Conservation (phyloP, 2,888 invertebrate species). For the Amiota mariae region DNA sequence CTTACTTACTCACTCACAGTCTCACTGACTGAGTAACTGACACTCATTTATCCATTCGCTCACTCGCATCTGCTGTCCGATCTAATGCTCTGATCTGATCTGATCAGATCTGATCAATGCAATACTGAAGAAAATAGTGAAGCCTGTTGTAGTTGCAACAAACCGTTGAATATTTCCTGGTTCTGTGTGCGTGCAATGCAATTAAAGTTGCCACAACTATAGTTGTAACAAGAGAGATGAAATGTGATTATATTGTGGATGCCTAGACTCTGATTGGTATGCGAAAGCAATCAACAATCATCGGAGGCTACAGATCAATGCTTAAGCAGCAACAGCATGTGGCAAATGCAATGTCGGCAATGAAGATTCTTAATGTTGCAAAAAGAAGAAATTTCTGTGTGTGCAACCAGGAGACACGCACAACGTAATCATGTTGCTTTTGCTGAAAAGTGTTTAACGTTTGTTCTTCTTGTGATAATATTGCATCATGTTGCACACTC, state of each 20-base stretch:
- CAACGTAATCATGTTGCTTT: neutral
- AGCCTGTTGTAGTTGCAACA: slow-evolving; percentile 16
- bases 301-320: neutral
- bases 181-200: slow-evolving; percentile 9
- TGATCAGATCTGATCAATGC: too few species aligned
- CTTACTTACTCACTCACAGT: neutral
- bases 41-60: neutral
- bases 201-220: slow-evolving; percentile 11
- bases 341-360: too few species aligned
- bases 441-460: too few species aligned
- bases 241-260: neutral
- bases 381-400: too few species aligned
- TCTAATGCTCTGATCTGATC: too few species aligned
- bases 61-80: neutral
- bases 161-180: slow-evolving; percentile 23
- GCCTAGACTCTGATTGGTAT: slow-evolving; percentile 13
- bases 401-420: neutral
- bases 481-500: too few species aligned
- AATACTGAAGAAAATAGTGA: too few species aligned
- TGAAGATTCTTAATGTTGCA: too few species aligned
- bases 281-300: slow-evolving; percentile 19
- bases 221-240: neutral
- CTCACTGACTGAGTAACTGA: neutral
- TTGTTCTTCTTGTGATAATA: too few species aligned
- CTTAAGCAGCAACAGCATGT: neutral